These are phyloP conservation scores for Aquatica leii DNA, from an alignment of 2,888 invertebrate species.

Conservation along the genomic window DNA sequence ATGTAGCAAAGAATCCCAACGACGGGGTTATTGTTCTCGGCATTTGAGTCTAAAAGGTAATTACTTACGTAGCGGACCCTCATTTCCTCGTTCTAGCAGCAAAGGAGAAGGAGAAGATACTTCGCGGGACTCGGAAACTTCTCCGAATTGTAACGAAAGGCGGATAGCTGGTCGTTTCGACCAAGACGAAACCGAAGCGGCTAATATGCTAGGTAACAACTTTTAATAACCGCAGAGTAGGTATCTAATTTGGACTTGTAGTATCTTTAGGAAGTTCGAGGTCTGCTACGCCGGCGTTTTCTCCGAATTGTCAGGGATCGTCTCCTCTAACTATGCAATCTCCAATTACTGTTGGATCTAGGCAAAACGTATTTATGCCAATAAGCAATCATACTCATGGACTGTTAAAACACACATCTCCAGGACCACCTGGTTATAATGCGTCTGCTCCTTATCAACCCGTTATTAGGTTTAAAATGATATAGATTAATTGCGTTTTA, in stretches of 20 bases:
- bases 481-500: not conserved
- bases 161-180: constrained; percentile 86
- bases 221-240: not conserved
- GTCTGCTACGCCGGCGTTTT: constrained; percentile 91
- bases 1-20: constrained; percentile 96
- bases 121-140: constrained; percentile 88
- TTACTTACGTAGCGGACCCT: constrained; percentile 56
- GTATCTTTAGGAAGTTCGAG: constrained; percentile 93
- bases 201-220: constrained; percentile 87
- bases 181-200: constrained; percentile 95
- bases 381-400: constrained; percentile 72
- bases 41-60: constrained; percentile 91
- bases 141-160: constrained; percentile 78
- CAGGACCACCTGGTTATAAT: constrained; percentile 57
- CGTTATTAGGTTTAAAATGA: constrained; percentile 55
- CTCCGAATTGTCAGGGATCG: constrained; percentile 74
- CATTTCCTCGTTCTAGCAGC: constrained; percentile 65
- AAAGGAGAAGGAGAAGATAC: constrained; percentile 82
- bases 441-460: constrained; percentile 54
- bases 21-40: constrained; percentile 95
- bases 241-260: constrained; percentile 50
- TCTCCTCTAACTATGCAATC: constrained; percentile 75
- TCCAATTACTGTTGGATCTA: constrained; percentile 73
- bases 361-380: constrained; percentile 92
- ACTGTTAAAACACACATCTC: constrained; percentile 61